These are phyloP conservation scores for Cryptosula pallasiana DNA, from an alignment of 2,888 invertebrate species.

Conservation along the genomic window DNA sequence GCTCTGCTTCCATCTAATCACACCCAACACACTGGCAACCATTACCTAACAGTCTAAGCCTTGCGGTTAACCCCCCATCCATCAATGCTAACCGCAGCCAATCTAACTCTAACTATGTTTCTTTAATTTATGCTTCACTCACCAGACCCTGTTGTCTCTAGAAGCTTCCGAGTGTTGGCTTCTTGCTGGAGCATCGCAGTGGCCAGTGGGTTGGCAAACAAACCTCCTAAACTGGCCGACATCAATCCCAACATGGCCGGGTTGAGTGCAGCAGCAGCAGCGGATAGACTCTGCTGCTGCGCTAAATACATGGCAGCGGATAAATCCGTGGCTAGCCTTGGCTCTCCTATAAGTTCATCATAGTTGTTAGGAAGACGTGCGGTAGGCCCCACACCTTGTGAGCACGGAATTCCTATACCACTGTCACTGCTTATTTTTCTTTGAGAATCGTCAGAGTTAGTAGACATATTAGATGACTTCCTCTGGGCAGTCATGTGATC, in stretches of 20 bases:
- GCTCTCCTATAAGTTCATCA: not conserved
- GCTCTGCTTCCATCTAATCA: no score
- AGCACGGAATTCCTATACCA: not conserved
- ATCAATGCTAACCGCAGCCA: no score
- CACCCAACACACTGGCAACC: no score
- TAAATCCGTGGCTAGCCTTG: not conserved
- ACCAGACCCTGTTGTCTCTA: not conserved
- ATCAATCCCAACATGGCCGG: constrained; percentile 12
- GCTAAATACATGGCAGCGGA: not conserved
- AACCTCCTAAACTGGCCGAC: not conserved
- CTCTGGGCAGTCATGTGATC: not conserved
- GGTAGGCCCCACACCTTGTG: not conserved
- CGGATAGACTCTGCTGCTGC: not conserved
- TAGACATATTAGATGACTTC: constrained; percentile 7
- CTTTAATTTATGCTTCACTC: no score
- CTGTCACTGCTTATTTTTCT: constrained; percentile 17
- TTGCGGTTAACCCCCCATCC: constrained; percentile 10
- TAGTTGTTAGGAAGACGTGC: not conserved
- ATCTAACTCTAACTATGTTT: no score
- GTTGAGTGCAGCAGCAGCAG: constrained; percentile 1
- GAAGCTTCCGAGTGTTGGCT: not conserved
- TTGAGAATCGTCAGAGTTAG: not conserved
- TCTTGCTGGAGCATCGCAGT: constrained; percentile 16
- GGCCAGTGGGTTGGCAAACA: constrained; percentile 2
- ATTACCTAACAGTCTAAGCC: constrained; percentile 12